These are phyloP conservation scores for Eumacrocentrus americanus DNA, from an alignment of 2,888 invertebrate species.

Conservation along the genomic window DNA sequence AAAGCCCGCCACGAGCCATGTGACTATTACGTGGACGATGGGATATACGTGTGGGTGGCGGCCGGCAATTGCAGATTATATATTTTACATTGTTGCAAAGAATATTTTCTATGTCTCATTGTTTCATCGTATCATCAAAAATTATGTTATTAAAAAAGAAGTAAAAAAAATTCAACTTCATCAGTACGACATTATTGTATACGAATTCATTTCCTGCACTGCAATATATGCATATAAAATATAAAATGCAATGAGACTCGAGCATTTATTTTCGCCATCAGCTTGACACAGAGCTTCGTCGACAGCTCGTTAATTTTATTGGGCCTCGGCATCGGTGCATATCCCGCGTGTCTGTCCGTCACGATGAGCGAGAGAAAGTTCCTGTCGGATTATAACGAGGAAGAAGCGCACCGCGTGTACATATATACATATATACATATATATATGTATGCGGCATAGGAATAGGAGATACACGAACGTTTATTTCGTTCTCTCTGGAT, in stretches of 20 bases:
- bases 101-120: constrained; percentile 9
- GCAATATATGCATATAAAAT: no score
- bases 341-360: constrained; percentile 25
- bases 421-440: constrained; percentile 13
- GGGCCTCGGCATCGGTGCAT: constrained; percentile 29
- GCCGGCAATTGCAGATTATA: constrained; percentile 4
- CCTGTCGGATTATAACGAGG: constrained; percentile 33
- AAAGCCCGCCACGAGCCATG: constrained; percentile 22
- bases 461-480: not conserved
- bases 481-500: not conserved
- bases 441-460: not conserved
- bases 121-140: constrained; percentile 11
- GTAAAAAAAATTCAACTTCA: constrained; percentile 16
- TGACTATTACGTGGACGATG: constrained; percentile 12
- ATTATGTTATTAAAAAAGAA: no score
- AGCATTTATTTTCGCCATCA: constrained; percentile 20
- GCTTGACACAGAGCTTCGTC: constrained; percentile 16
- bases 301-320: constrained; percentile 36
- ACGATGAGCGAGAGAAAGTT: constrained; percentile 37
- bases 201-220: no score
- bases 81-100: constrained; percentile 4
- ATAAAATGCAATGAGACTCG: no score
- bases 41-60: not conserved
- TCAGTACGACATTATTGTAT: no score
- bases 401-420: constrained; percentile 28